Conservation (phyloP, 2,797 vertebrate species). For the Sebastes taczanowskii region DNA sequence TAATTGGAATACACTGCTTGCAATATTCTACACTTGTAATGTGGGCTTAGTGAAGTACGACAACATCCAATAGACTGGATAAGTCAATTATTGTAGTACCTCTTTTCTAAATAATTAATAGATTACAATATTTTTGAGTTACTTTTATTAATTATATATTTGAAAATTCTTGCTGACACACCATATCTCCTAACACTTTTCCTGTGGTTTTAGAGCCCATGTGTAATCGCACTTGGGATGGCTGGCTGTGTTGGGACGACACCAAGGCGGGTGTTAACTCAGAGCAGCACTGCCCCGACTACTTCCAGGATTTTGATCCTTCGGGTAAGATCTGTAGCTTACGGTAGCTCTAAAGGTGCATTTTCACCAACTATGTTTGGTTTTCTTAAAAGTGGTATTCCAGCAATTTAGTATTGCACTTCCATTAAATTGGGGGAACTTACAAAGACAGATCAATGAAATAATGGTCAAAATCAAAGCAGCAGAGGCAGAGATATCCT, state of each 20-base stretch:
- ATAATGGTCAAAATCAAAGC: neutral
- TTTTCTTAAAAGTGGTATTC: neutral
- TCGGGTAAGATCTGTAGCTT: conserved; percentile 81
- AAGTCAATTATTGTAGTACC: neutral
- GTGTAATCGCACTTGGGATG: conserved; percentile 98
- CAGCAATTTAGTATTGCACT: neutral
- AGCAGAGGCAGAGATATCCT: neutral
- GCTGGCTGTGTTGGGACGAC: conserved; percentile 97
- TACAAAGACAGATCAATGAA: neutral
- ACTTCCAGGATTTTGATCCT: conserved; percentile 97
- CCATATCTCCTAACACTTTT: neutral
- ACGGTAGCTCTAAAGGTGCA: neutral
- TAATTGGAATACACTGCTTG: neutral
- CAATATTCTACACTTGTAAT: neutral
- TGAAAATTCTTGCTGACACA: neutral
- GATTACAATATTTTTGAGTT: neutral
- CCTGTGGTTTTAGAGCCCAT: conserved; percentile 73
- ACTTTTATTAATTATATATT: neutral
- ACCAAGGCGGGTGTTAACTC: conserved; percentile 83
- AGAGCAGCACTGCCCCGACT: conserved; percentile 94
- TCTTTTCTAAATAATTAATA: neutral
- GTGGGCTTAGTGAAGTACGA: neutral
- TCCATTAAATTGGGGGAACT: neutral
- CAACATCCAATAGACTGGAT: neutral
- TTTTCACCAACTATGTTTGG: neutral